Evolutionary conservation across 2,113 vertebrate species (phyloP), one percentile per base, ranked within the genome.

Genomic region (Lophura nycthemera): DNA sequence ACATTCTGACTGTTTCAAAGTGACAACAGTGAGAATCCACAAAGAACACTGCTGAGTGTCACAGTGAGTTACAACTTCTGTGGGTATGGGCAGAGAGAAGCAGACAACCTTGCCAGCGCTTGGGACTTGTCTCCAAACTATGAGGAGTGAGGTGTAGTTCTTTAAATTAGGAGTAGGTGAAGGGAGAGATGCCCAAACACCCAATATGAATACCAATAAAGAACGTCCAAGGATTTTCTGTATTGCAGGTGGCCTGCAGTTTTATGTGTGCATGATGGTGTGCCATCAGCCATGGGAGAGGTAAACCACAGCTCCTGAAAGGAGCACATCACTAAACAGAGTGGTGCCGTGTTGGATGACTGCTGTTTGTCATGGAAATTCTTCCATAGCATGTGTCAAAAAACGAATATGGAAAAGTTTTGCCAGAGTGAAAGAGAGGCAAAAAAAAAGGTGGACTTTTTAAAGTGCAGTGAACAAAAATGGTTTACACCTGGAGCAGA

Each of bases 351-450:
- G 21, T 36, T 60, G 32, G 27, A 6, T 64, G 59, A 32, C 72
- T 38, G 11, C 36, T 88, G 34, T 79, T 18, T 86, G 19, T 82
- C 0, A 0, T 48, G 30, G 25, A 57, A 76, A 66, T 38, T 5
- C 18, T 66, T 89, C 21, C 36, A 54, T 22, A 65, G 38, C 11
- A 29, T 8, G 15, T 36, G 13, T 78, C 54, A 24, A 52, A 80
- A 79, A 48, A 66, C 16, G 16, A 56, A 14, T 64, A 34, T 82
- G 54, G 34, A 32, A 81, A 89, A 22, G 17, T 12, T 20, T 45
- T 61, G 43, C n/a, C 43, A 8, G 30, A 59, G 32, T 0, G 0
- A 40, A 82, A 50, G 34, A 40, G 10, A 4, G 0, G 8, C 50
- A 56, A 42, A 57, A 67, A 56, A 56, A 52, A 84, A 17, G 8